phyloP scores from a whole-genome alignment of 2,113 vertebrate species.

The Catharus fuscescens region DNA sequence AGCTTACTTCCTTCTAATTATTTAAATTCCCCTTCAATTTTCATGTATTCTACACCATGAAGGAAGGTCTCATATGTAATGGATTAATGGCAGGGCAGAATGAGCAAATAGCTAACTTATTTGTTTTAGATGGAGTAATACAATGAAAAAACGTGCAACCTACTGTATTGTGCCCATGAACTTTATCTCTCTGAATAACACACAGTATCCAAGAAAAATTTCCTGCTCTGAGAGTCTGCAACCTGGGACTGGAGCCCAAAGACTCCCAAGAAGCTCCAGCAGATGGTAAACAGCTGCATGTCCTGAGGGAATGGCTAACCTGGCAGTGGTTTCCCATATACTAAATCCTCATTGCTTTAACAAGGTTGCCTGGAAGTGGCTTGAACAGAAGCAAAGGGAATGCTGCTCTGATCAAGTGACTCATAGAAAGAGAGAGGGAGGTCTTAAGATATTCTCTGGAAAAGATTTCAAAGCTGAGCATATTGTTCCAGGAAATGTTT shows the following conservation, averaged over 20 bases:
- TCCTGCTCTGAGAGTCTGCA: conserved; percentile 6
- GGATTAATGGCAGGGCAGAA: conserved; percentile 10
- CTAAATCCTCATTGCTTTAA: conserved; percentile 38
- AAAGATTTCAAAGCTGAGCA: conserved; percentile 61
- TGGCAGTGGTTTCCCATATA: conserved; percentile 12
- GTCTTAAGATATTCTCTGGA: conserved; percentile 55
- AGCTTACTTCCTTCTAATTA: background rate
- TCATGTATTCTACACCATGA: background rate
- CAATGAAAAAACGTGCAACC: background rate
- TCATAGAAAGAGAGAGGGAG: conserved; percentile 48
- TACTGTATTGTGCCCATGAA: conserved; percentile 50
- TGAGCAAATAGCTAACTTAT: conserved; percentile 16
- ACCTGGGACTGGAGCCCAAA: conserved; percentile 32
- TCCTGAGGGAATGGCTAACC: conserved; percentile 27
- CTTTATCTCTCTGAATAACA: conserved; percentile 44
- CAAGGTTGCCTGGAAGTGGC: conserved; percentile 48
- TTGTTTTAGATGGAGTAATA: conserved; percentile 29
- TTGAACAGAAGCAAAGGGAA: conserved; percentile 43
- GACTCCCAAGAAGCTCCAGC: conserved; percentile 60
- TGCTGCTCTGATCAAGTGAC: conserved; percentile 44
- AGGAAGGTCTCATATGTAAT: conserved; percentile 44
- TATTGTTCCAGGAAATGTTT: conserved; percentile 71
- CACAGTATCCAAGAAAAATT: conserved; percentile 49
- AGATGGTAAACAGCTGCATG: background rate
- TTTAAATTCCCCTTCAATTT: conserved; percentile 1